phyloP scores from a whole-genome alignment of 64 coral and sea anemone species.

The Acropora tenuis region DNA sequence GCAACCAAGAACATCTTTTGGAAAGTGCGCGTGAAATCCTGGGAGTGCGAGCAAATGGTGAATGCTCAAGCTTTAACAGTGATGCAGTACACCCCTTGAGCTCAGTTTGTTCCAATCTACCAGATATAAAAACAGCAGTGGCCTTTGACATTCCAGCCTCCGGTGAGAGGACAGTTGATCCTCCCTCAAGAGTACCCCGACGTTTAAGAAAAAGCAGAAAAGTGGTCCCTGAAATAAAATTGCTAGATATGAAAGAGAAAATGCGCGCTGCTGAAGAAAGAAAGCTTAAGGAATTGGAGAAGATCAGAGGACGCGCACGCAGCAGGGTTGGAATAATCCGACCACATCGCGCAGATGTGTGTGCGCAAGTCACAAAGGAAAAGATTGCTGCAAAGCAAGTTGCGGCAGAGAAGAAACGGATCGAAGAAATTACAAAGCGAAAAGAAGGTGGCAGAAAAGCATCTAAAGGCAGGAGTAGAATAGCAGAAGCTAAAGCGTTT shows the following conservation, averaged over 20 bases:
- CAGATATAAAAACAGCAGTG: not conserved
- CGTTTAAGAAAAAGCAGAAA: not conserved
- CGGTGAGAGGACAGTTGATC: not conserved
- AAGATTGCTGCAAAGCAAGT: slow-evolving; percentile 25
- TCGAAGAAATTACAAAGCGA: not conserved
- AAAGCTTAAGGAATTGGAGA: slow-evolving; percentile 19
- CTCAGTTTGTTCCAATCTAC: slow-evolving; percentile 10
- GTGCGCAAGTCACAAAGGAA: not conserved
- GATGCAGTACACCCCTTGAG: not conserved
- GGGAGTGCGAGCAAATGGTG: not conserved
- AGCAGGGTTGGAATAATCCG: slow-evolving; percentile 5
- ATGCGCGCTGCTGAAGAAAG: slow-evolving; percentile 34
- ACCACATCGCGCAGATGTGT: not conserved
- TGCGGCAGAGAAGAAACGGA: not conserved
- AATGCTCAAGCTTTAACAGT: not conserved
- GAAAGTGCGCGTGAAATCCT: slow-evolving; percentile 14
- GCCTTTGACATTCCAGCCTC: slow-evolving; percentile 2
- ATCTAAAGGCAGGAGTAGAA: not conserved
- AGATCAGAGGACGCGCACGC: slow-evolving; percentile 17
- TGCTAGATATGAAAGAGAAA: not conserved
- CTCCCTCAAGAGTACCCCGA: not conserved
- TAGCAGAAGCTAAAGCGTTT: slow-evolving; percentile 5
- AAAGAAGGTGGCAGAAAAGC: slow-evolving; percentile 7
- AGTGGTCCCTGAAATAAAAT: not conserved
- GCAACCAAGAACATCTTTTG: not conserved